Base-by-base conservation (phyloP, 30 jellyfish, hydroid and myxozoan genomes). In the Aurelia sp. region DNA sequence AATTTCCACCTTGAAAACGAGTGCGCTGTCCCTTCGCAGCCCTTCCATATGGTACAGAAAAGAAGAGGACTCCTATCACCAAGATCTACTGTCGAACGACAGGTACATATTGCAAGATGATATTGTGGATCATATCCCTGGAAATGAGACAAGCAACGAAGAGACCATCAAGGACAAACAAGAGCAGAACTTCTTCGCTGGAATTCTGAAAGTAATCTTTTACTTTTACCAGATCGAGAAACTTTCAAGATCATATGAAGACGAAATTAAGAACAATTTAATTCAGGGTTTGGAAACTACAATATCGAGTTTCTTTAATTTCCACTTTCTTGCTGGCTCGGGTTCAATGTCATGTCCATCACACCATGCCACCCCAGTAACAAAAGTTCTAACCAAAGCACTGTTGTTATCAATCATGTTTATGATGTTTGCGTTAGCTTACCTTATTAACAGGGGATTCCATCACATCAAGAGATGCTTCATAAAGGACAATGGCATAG, bases 221-320 rank as follows among this genome's bases (percentile, higher is more conserved):
- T 73, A 73, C 37, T 73, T 73, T 33, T 73, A 23, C 27, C 85
- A 73, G 33, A 55, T 27, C 11, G 85, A 52, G 57, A 23, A 69
- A 3, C 58, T 73, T 73, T 13, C 58, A 13, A 50, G 17, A 23
- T 15, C 85, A 50, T 52, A 27, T 50, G 22, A 57, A 6, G n/a
- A 52, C 61, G 37, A 73, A 4, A 5, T 21, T 20, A 13, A 6
- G 4, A 57, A 27, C 40, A 35, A 71, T 22, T 1, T 10, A 20
- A 21, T 35, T 23, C 22, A 12, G 10, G 15, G 23, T 52, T 17
- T 73, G 11, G 18, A 22, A 50, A 53, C 48, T 23, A 33, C 73
- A 18, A 31, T 73, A 15, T 73, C 57, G 0, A 37, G 50, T 37
- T 37, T 37, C 50, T 37, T 37, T 3, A 37, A 37, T 7, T 37